A percentile compares a stretch with the other conserved stretches of the same genome.
Conservation (phyloP, 2,113 vertebrate species). For the Nothoprocta pentlandii region DNA sequence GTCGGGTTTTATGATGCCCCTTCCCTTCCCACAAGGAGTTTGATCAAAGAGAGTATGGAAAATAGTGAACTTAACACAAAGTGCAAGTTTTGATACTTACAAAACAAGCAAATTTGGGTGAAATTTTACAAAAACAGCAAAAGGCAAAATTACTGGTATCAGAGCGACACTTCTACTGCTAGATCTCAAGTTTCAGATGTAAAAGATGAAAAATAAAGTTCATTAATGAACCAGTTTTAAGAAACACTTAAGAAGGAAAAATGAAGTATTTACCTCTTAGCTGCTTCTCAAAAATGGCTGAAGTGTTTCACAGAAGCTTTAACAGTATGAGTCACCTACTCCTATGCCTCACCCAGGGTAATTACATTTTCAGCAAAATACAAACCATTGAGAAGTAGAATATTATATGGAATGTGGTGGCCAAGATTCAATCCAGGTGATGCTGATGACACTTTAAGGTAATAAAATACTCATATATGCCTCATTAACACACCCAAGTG, state of each 20-base stretch:
- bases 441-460: not conserved
- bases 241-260: conserved; percentile 3
- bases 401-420: conserved; percentile 1
- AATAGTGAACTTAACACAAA: not conserved
- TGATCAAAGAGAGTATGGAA: not conserved
- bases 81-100: not conserved
- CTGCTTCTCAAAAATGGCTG: not conserved
- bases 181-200: not conserved
- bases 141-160: not conserved
- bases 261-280: not conserved
- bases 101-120: not conserved
- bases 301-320: conserved; percentile 5
- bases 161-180: not conserved
- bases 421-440: conserved; percentile 31
- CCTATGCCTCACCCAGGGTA: conserved; percentile 8
- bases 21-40: not conserved
- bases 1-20: not conserved
- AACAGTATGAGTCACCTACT: conserved; percentile 32
- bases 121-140: not conserved
- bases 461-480: not conserved
- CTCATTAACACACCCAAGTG: not conserved
- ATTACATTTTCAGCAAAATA: conserved; percentile 8
- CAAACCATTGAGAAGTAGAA: not conserved
- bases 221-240: not conserved
- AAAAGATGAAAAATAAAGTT: conserved; percentile 2